Evolutionary conservation across 1,140 invertebrate species (phyloP), one percentile per base, ranked within the genome.

Genomic region (Pogonomyrmex barbatus): DNA sequence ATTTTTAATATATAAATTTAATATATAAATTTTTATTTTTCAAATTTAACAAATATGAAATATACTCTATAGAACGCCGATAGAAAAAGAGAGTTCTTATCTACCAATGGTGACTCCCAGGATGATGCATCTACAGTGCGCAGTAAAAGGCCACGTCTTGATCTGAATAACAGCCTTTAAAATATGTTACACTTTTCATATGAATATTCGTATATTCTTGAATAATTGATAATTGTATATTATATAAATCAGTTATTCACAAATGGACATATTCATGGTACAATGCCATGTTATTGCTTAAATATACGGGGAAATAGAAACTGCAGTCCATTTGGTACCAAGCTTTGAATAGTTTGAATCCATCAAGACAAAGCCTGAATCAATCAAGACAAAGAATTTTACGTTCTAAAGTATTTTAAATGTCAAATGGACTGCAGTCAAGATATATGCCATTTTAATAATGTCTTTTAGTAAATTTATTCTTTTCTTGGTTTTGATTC

Each of bases 121-220:
- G 94, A 95, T 71, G 94, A 95, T 45, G 87, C 85, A 50, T 90
- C 92, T 63, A 92, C 91, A 71, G 88, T 91, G 39, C 94, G 93
- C 42, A 94, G 90, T 90, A 95, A 95, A 93, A 95, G 94, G 93
- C 93, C 94, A 79, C 91, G 94, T 47, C 90, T 95, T 12, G 94
- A 95, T 65, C 84, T 94, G 17, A 94, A 92, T 45, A 94, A 93
- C 67, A 73, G 91, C 2, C 86, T 94, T 83, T 95, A 92, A 94
- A 89, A 82, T 76, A 60, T 47, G 33, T 58, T 56, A 81, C 68
- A 63, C 17, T 52, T 89, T 88, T 85, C 67, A 73, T 75, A 75
- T 2, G 5, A 45, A 85, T 24, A 24, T 24, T 24, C 54, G 60
- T 86, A 52, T 42, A 82, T 65, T 88, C 50, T 71, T 52, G 36